Percentiles rank a stretch among this genome's conserved stretches.
Evolutionary conservation across 2,797 vertebrate species (phyloP).

Genomic region (Sebastes oblongus): DNA sequence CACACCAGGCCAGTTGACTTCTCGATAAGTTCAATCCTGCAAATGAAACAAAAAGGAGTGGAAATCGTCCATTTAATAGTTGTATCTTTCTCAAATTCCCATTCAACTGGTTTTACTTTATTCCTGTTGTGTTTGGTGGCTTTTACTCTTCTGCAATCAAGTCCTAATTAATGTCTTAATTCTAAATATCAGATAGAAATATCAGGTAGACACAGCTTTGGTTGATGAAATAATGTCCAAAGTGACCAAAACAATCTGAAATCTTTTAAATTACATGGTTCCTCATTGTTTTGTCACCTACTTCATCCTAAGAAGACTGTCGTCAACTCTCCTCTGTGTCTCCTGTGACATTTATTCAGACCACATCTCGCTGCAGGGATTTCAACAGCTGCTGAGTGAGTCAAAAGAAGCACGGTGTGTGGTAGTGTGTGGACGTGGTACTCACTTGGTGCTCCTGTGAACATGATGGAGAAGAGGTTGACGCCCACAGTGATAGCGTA

Average conservation of each 20-base stretch:
- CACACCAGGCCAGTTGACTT: slow-evolving; percentile 86
- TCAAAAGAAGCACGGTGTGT: background rate
- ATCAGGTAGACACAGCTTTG: background rate
- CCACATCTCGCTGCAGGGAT: slow-evolving; percentile 4
- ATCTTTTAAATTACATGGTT: background rate
- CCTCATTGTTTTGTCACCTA: slow-evolving; percentile 11
- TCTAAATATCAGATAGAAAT: background rate
- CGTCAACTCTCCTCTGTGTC: slow-evolving; percentile 19
- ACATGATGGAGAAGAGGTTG: slow-evolving; percentile 97
- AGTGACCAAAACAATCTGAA: background rate
- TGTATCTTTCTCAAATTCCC: slow-evolving; percentile 3
- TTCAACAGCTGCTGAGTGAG: slow-evolving; percentile 35
- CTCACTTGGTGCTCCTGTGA: slow-evolving; percentile 93
- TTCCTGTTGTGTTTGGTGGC: background rate
- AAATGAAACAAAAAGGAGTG: slow-evolving; percentile 86
- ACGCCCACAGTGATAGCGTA: slow-evolving; percentile 92
- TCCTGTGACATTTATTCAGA: slow-evolving; percentile 34
- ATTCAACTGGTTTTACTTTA: slow-evolving; percentile 16
- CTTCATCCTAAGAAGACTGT: slow-evolving; percentile 24
- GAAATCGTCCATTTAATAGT: slow-evolving; percentile 85
- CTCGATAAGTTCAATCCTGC: slow-evolving; percentile 88
- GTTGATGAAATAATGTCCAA: background rate
- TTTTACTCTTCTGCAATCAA: background rate
- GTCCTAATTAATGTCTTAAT: background rate
- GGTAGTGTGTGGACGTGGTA: slow-evolving; percentile 43